Conservation (phyloP, 2,797 vertebrate genomes). For the Melanotaenia maccullochi region DNA sequence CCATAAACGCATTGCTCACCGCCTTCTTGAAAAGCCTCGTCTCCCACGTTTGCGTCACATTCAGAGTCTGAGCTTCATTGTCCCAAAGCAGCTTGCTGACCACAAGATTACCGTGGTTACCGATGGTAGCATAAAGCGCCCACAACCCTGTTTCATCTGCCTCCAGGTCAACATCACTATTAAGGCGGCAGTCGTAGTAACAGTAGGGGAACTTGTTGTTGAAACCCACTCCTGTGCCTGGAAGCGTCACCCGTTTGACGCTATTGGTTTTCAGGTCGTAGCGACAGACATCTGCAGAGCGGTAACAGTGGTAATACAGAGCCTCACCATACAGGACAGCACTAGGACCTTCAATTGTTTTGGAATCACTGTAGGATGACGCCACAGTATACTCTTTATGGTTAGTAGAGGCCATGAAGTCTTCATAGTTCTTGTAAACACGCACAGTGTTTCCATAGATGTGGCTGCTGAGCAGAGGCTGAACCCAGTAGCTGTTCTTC, state of each 20-base stretch:
- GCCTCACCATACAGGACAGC: slow-evolving; percentile 69
- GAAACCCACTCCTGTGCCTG: slow-evolving; percentile 59
- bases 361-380: slow-evolving; percentile 30
- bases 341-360: slow-evolving; percentile 76
- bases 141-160: slow-evolving; percentile 77
- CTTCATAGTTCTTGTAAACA: slow-evolving; percentile 63
- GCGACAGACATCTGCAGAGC: slow-evolving; percentile 72
- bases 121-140: slow-evolving; percentile 76
- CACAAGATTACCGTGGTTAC: slow-evolving; percentile 80
- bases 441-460: slow-evolving; percentile 68
- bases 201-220: slow-evolving; percentile 82
- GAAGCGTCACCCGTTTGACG: slow-evolving; percentile 60
- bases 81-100: slow-evolving; percentile 73
- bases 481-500: slow-evolving; percentile 73
- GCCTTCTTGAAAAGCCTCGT: slow-evolving; percentile 81
- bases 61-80: slow-evolving; percentile 30
- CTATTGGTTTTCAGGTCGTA: slow-evolving; percentile 65
- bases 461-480: slow-evolving; percentile 60
- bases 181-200: slow-evolving; percentile 75
- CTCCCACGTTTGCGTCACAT: slow-evolving; percentile 79
- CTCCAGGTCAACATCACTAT: slow-evolving; percentile 78
- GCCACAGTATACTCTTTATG: slow-evolving; percentile 60
- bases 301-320: slow-evolving; percentile 78
- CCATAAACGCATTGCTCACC: slow-evolving; percentile 78
- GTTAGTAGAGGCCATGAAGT: slow-evolving; percentile 72